Evolutionary conservation across 1,140 invertebrate species (phyloP).

Genomic region (Bombus waltoni): DNA sequence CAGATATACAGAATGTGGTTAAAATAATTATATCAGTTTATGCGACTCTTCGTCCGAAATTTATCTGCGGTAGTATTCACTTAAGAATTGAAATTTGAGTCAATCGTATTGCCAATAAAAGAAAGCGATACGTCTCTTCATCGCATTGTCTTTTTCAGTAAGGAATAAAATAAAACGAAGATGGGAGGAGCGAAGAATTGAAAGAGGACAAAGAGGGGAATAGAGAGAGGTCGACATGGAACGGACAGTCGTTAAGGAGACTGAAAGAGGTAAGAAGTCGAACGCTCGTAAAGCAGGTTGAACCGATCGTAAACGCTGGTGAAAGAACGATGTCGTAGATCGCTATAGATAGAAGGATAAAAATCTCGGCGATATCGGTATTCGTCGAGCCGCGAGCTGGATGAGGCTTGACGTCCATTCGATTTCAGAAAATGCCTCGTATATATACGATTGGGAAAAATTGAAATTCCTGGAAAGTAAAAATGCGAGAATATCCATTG

Average conservation of each 20-base stretch:
- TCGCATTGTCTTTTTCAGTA: conserved; percentile 5
- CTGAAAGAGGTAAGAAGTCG: conserved; percentile 67
- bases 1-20: neutral
- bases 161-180: neutral
- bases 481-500: conserved; percentile 58
- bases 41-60: neutral
- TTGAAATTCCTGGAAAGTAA: conserved; percentile 68
- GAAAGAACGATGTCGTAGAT: conserved; percentile 40
- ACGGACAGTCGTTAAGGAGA: conserved; percentile 67
- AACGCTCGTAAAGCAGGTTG: conserved; percentile 77
- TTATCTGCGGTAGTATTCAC: conserved; percentile 9
- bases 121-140: conserved; percentile 38
- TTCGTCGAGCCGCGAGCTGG: conserved; percentile 1
- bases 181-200: conserved; percentile 24
- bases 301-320: conserved; percentile 73
- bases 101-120: conserved; percentile 8
- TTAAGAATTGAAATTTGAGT: conserved; percentile 56
- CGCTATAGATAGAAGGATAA: conserved; percentile 7
- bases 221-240: conserved; percentile 30
- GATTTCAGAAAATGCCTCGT: conserved; percentile 45
- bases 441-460: conserved; percentile 57
- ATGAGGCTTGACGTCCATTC: conserved; percentile 28
- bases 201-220: neutral
- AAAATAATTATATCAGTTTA: neutral
- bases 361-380: conserved; percentile 47